Conservation (phyloP, 2,888 invertebrate genomes). For the Brenthis hecate region DNA sequence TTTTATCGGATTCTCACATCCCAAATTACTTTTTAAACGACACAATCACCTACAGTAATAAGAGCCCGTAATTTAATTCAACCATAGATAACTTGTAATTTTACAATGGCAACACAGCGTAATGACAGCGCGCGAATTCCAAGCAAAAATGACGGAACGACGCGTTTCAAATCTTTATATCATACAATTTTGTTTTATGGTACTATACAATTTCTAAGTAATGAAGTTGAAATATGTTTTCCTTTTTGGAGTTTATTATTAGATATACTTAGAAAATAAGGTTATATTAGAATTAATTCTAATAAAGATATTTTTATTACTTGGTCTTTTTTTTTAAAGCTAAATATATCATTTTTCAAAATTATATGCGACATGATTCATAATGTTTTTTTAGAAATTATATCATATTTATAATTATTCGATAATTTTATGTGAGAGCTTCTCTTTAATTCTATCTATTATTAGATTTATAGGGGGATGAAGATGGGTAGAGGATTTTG, state of each 20-base stretch:
- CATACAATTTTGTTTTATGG: conserved; percentile 27
- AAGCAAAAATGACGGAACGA: conserved; percentile 71
- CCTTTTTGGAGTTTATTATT: not conserved
- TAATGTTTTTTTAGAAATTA: too few relatives aligned
- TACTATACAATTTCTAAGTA: conserved; percentile 18
- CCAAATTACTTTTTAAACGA: conserved; percentile 66
- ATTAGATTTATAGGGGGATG: too few relatives aligned
- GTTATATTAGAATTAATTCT: not conserved
- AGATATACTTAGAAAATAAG: too few relatives aligned
- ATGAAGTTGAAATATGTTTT: conserved; percentile 6
- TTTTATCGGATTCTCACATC: conserved; percentile 40
- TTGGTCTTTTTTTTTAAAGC: too few relatives aligned
- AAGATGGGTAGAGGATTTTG: too few relatives aligned
- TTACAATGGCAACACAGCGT: conserved; percentile 77
- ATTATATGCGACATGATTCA: too few relatives aligned
- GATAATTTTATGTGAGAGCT: too few relatives aligned
- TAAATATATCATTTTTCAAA: too few relatives aligned
- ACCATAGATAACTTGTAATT: conserved; percentile 70
- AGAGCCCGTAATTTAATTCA: conserved; percentile 72
- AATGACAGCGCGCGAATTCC: conserved; percentile 71
- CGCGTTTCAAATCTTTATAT: conserved; percentile 70
- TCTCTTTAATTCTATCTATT: too few relatives aligned
- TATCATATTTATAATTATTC: too few relatives aligned
- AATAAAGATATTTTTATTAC: too few relatives aligned
- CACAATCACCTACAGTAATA: conserved; percentile 58